phyloP scores from a whole-genome alignment of 2,888 invertebrate species.

The Dryococelus australis region DNA sequence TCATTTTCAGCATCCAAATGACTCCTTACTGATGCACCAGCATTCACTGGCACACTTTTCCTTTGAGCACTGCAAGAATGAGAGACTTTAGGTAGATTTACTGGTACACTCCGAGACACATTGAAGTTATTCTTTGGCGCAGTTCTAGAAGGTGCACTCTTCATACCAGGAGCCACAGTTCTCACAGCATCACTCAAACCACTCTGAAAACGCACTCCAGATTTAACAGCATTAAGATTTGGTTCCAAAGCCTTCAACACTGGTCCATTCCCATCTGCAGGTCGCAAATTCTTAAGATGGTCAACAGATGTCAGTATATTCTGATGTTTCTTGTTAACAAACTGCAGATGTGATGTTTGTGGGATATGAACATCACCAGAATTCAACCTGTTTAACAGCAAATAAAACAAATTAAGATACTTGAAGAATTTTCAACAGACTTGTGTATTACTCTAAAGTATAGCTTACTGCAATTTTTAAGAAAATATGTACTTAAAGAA shows the following conservation, averaged over 20 bases:
- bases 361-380: not conserved
- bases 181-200: not conserved
- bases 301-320: not conserved
- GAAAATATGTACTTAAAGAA: too few relatives aligned
- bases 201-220: not conserved
- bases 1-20: too few relatives aligned
- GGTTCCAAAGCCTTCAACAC: not conserved
- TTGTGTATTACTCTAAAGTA: too few relatives aligned
- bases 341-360: not conserved
- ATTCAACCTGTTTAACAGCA: not conserved
- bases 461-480: too few relatives aligned
- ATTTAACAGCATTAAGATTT: not conserved
- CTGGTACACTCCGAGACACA: not conserved
- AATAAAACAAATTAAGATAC: too few relatives aligned
- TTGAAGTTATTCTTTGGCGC: not conserved
- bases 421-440: too few relatives aligned
- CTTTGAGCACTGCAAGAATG: not conserved
- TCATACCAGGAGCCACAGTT: not conserved
- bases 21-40: not conserved
- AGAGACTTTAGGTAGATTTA: not conserved
- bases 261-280: not conserved
- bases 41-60: not conserved
- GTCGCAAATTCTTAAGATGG: not conserved
- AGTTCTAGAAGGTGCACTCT: not conserved
- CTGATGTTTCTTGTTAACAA: not conserved